Base-by-base conservation (phyloP, 2,797 vertebrate genomes). In the Malurus leucopterus region DNA sequence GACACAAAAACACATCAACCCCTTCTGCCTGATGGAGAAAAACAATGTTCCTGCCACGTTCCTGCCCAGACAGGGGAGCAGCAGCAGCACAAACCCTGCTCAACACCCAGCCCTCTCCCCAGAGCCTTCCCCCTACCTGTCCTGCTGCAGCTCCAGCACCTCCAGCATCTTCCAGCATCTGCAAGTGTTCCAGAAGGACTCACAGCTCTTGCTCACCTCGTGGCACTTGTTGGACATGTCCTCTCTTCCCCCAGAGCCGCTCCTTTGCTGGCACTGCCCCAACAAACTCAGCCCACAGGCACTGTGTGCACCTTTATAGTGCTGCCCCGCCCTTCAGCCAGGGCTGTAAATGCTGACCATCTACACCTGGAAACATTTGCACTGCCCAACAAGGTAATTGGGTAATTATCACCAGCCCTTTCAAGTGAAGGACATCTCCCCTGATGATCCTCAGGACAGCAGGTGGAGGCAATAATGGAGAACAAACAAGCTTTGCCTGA, bases 271-370 rank as follows among this genome's bases (percentile, higher is more conserved):
- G 0, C 0, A 0, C 13, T 30, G 22, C 15, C 26, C 26, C 46
- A 15, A 44, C 20, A 40, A 22, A 27, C 24, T 64, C 24, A 0
- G 3, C 68, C 57, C 8, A 6, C 11, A 15, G 27, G 43, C 6
- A 1, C 14, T 34, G 15, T 11, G 34, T 11, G 0, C 0, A 0
- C 15, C 2, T 47, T 47, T 0, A 43, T 14, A 55, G 11, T 20
- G 0, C 40, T 17, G 11, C 44, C 30, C 63, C 2, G 3, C 0
- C 13, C 75, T 75, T 29, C 11, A 1, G 15, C 2, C 41, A 29
- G 34, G 63, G 46, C 41, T 46, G 0, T 13, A 43, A 88, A 62
- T 3, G 6, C 41, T 0, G 0, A 55, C 19, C 49, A 22, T 36
- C 29, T 78, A 58, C 83, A 61, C 50, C 44, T 65, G 58, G 43